These are phyloP conservation scores for Rostratula benghalensis DNA, from an alignment of 2,113 vertebrate genomes.

Conservation along the genomic window DNA sequence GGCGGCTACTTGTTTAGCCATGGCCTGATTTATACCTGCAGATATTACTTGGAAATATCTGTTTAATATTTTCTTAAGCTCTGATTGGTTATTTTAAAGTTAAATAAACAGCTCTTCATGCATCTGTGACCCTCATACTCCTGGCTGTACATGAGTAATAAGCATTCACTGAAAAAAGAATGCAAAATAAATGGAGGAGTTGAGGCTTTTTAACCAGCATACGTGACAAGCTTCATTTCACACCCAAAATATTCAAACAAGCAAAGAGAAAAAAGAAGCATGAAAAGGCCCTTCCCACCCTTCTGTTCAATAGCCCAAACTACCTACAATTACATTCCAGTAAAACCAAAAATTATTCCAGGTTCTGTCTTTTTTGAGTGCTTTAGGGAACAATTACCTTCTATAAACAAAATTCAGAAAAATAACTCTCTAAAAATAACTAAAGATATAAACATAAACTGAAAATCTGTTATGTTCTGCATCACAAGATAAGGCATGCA, in stretches of 20 bases:
- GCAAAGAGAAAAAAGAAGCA: neutral
- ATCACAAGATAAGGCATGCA: neutral
- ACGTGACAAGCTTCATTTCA: conserved; percentile 1
- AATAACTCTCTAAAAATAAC: neutral
- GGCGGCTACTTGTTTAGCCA: neutral
- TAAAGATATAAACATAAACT: neutral
- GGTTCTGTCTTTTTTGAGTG: neutral
- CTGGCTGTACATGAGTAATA: neutral
- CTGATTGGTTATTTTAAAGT: neutral
- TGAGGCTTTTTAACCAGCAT: neutral
- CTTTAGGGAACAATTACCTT: neutral
- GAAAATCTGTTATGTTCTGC: neutral
- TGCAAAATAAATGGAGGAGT: neutral
- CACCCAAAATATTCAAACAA: neutral
- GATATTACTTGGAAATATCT: neutral
- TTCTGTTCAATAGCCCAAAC: neutral
- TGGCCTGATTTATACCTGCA: neutral
- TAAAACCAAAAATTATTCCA: neutral
- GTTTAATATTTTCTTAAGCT: neutral
- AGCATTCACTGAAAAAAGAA: neutral
- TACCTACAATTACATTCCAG: neutral
- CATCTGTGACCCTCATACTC: neutral
- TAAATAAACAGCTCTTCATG: neutral
- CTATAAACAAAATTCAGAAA: neutral
- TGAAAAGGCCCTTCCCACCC: neutral